Evolutionary conservation across 2,888 invertebrate genomes (phyloP).

Genomic region (Ptychoptera contaminata): DNA sequence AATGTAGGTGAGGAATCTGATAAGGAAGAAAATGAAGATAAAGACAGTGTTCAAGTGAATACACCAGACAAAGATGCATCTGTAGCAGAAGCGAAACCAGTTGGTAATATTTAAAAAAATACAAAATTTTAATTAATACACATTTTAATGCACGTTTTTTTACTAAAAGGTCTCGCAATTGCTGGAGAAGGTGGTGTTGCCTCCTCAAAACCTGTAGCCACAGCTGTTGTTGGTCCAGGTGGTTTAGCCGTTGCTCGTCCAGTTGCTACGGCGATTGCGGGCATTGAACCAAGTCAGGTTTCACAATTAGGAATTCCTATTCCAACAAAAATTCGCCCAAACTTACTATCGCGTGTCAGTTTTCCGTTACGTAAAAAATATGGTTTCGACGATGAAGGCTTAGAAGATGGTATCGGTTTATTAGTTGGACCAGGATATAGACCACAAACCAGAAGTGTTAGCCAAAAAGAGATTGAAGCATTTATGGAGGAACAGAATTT

Average conservation of each 20-base stretch:
- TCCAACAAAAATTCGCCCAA: conserved; percentile 13
- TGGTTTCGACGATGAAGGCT: conserved; percentile 3
- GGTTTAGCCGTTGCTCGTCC: conserved; percentile 57
- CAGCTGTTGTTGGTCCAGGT: conserved; percentile 51
- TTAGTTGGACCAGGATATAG: conserved; percentile 7
- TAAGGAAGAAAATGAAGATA: conserved; percentile 21
- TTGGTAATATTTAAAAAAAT: conserved; percentile 33
- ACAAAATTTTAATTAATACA: neutral
- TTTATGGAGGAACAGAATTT: neutral
- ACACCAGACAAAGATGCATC: conserved; percentile 42
- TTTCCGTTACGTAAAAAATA: conserved; percentile 7
- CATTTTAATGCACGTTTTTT: conserved; percentile 1
- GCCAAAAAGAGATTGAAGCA: neutral
- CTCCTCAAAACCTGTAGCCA: conserved; percentile 51
- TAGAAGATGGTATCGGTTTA: conserved; percentile 4
- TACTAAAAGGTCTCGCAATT: conserved; percentile 40
- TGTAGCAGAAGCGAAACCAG: conserved; percentile 60
- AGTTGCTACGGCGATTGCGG: conserved; percentile 59
- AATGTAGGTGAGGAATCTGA: conserved; percentile 33
- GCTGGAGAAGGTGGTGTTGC: conserved; percentile 53
- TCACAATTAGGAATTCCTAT: conserved; percentile 24
- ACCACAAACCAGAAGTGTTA: conserved; percentile 4
- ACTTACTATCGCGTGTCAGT: neutral
- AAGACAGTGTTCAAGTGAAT: conserved; percentile 20
- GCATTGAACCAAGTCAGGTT: conserved; percentile 34